Conservation (phyloP, 2,797 vertebrate genomes). For the Gymnothorax reevesii region DNA sequence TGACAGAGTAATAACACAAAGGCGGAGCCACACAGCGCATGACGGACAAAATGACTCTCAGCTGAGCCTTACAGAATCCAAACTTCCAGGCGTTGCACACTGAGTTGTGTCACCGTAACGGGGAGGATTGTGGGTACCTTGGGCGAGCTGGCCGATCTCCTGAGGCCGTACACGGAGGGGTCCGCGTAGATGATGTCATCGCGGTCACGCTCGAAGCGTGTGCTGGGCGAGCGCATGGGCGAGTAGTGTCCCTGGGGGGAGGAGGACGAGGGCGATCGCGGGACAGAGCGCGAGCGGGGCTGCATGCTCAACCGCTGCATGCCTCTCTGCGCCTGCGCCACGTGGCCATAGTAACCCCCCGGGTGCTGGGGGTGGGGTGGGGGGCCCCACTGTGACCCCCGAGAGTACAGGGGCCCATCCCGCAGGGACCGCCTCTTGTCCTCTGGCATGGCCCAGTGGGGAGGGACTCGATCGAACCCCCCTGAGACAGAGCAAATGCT, state of each 20-base stretch:
- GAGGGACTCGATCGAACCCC: conserved; percentile 76
- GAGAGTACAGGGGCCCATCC: conserved; percentile 70
- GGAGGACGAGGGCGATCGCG: conserved; percentile 86
- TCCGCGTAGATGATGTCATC: conserved; percentile 83
- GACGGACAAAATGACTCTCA: background rate
- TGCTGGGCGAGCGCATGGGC: conserved; percentile 82
- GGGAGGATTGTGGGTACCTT: conserved; percentile 73
- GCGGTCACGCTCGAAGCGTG: conserved; percentile 77
- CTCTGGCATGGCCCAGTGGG: conserved; percentile 76
- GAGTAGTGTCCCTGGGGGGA: conserved; percentile 84
- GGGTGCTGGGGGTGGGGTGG: conserved; percentile 43
- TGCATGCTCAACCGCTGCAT: conserved; percentile 87
- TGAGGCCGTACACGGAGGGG: conserved; percentile 80
- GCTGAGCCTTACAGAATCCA: too few relatives aligned
- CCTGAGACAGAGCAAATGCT: conserved; percentile 92
- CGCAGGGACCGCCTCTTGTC: conserved; percentile 83
- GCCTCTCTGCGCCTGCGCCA: conserved; percentile 76
- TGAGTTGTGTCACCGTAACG: too few relatives aligned
- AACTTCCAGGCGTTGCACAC: too few relatives aligned
- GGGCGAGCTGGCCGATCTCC: conserved; percentile 88
- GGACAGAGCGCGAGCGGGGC: conserved; percentile 87
- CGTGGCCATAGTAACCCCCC: conserved; percentile 73
- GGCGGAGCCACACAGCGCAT: background rate
- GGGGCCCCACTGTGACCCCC: conserved; percentile 52
- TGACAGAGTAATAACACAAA: background rate